A percentile compares a stretch with the other conserved stretches of the same genome.
These are phyloP conservation scores for Morpho deidamia DNA, from an alignment of 2,888 invertebrate genomes.

Conservation along the genomic window DNA sequence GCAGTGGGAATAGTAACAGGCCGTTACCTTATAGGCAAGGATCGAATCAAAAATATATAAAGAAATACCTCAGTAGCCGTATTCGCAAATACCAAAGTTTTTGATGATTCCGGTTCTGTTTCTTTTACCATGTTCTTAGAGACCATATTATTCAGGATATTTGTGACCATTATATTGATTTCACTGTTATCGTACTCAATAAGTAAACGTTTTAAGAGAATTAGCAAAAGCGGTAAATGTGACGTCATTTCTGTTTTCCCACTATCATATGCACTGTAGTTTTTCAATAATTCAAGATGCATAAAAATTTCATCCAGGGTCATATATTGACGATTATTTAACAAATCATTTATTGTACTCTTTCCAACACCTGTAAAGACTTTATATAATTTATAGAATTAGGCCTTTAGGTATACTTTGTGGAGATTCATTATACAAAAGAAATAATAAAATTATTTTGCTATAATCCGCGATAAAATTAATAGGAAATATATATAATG, in stretches of 20 bases:
- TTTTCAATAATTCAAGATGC: conserved; percentile 50
- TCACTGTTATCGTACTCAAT: conserved; percentile 55
- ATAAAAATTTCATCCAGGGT: conserved; percentile 50
- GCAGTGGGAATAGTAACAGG: no score
- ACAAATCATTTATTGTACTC: conserved; percentile 43
- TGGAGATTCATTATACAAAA: no score
- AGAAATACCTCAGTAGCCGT: conserved; percentile 49
- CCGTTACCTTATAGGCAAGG: not conserved
- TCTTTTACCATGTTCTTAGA: conserved; percentile 35
- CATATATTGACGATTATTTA: conserved; percentile 49
- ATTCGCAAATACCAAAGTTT: conserved; percentile 34
- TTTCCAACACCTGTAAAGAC: conserved; percentile 48
- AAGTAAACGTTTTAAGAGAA: conserved; percentile 47
- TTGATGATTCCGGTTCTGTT: conserved; percentile 24
- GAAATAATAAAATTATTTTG: no score
- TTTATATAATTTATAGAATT: no score
- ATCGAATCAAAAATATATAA: not conserved
- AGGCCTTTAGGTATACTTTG: no score
- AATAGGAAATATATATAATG: no score
- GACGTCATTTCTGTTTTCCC: conserved; percentile 41
- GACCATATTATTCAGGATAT: conserved; percentile 52
- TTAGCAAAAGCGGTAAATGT: conserved; percentile 40
- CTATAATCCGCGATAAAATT: no score
- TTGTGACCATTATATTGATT: conserved; percentile 54
- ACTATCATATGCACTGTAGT: conserved; percentile 37